Evolutionary conservation across 2,888 invertebrate genomes (phyloP).

Genomic region (Julus scandinavius): DNA sequence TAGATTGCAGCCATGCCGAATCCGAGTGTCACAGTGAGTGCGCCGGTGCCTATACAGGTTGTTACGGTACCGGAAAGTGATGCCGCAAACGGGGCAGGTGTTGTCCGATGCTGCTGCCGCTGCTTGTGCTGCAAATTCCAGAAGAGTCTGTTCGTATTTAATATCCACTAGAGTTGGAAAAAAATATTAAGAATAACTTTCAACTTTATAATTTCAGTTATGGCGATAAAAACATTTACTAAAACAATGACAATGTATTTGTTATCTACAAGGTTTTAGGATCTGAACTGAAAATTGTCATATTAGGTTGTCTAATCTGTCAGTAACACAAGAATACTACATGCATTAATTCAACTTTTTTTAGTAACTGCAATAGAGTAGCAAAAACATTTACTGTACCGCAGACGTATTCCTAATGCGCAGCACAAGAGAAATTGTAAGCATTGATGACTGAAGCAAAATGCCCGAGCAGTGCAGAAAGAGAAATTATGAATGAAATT

Average conservation of each 20-base stretch:
- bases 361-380: neutral
- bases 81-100: conserved; percentile 54
- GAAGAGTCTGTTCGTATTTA: conserved; percentile 47
- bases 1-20: conserved; percentile 49
- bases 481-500: neutral
- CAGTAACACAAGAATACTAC: too few species aligned
- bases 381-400: neutral
- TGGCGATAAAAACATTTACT: too few species aligned
- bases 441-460: neutral
- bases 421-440: neutral
- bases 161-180: conserved; percentile 11
- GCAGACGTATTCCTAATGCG: neutral
- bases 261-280: too few species aligned
- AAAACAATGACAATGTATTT: too few species aligned
- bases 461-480: neutral
- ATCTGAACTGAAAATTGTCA: too few species aligned
- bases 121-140: conserved; percentile 52
- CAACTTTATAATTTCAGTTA: neutral
- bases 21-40: conserved; percentile 54
- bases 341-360: too few species aligned
- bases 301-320: too few species aligned
- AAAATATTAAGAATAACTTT: conserved; percentile 9
- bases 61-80: conserved; percentile 55
- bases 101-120: conserved; percentile 54
- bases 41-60: conserved; percentile 54